Conservation (phyloP, 2,113 vertebrate genomes). For the Pelodiscus sinensis region DNA sequence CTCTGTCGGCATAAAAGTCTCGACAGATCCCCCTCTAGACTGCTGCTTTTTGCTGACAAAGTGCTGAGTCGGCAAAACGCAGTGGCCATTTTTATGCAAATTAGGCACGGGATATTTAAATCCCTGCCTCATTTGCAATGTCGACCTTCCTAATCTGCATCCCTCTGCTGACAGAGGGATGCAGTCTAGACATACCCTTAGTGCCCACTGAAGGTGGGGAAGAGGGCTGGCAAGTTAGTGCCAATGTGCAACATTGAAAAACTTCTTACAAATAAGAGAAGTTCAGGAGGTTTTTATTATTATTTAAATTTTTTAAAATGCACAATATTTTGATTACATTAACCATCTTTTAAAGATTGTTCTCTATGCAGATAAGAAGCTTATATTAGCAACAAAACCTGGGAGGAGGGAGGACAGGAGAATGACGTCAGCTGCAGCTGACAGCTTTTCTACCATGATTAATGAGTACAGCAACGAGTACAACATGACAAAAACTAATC, state of each 20-base stretch:
- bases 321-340: not conserved
- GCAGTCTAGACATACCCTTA: not conserved
- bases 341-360: constrained; percentile 13
- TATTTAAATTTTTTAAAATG: not conserved
- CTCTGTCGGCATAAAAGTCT: too few species aligned
- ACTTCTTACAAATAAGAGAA: not conserved
- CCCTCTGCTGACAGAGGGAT: too few species aligned
- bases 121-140: too few species aligned
- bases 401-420: not conserved
- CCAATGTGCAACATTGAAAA: not conserved
- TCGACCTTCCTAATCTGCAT: too few species aligned
- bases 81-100: too few species aligned
- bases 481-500: not conserved
- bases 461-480: not conserved
- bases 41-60: too few species aligned
- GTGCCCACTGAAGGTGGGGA: not conserved
- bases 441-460: constrained; percentile 1
- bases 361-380: not conserved
- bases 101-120: too few species aligned
- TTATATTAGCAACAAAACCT: constrained; percentile 21
- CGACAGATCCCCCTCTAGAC: too few species aligned
- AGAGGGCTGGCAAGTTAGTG: not conserved
- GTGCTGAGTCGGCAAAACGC: too few species aligned
- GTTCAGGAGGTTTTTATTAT: not conserved
- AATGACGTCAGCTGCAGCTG: not conserved